Evolutionary conservation across 2,797 vertebrate species (phyloP).

Genomic region (Dipus sagitta): DNA sequence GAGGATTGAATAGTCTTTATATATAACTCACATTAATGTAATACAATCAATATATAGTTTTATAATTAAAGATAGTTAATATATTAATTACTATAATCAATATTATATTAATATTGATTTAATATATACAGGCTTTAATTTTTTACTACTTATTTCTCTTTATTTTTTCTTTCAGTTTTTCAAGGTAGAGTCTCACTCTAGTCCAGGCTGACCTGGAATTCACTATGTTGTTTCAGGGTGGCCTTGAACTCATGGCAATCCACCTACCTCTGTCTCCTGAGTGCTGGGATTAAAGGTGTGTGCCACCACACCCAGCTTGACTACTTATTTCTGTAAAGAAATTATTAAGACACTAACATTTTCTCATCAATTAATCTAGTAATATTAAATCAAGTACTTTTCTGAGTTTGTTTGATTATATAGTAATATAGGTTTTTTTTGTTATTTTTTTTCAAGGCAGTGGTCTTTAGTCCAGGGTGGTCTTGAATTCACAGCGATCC

Average conservation of each 20-base stretch:
- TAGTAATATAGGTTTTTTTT: constrained; percentile 38
- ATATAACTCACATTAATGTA: not conserved
- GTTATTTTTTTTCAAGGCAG: not conserved
- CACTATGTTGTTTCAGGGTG: no score
- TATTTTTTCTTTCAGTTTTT: no score
- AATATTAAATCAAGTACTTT: constrained; percentile 36
- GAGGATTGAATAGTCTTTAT: constrained; percentile 37
- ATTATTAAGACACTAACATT: not conserved
- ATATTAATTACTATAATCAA: no score
- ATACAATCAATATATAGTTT: not conserved
- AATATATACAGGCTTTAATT: not conserved
- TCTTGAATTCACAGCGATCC: no score
- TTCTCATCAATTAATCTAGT: constrained; percentile 16
- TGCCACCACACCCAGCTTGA: not conserved
- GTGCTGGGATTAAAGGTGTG: no score
- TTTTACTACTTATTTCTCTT: no score
- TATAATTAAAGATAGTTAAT: not conserved
- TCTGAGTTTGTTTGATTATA: not conserved
- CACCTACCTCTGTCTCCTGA: no score
- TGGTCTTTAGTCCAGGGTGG: no score
- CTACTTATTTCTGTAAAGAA: constrained; percentile 34
- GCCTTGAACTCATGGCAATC: no score
- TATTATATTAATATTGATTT: not conserved
- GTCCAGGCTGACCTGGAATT: no score
- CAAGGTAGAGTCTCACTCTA: no score